Percentiles rank a stretch among this genome's conserved stretches.
phyloP scores from a whole-genome alignment of 1,140 invertebrate species.

The Drosophila pectinifera region DNA sequence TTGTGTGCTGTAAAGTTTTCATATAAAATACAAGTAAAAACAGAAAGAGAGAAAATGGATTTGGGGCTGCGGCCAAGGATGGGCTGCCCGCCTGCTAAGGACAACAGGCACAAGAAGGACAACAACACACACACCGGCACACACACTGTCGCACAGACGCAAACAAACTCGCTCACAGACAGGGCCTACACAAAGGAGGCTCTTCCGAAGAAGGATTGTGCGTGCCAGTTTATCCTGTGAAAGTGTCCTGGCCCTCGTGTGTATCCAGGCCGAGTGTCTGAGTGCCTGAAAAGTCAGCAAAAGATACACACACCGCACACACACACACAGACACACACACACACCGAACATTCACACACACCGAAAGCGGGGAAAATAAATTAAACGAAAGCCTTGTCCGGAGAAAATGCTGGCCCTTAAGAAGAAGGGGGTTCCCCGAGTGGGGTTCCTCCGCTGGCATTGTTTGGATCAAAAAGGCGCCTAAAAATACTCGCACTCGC shows the following conservation, averaged over 20 bases:
- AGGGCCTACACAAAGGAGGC: conserved; percentile 77
- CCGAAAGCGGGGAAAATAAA: conserved; percentile 53
- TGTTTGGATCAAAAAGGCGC: conserved; percentile 68
- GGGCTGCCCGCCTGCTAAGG: conserved; percentile 43
- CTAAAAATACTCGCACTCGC: conserved; percentile 78
- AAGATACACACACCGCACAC: conserved; percentile 68
- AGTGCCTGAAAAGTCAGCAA: conserved; percentile 75
- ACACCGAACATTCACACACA: background rate
- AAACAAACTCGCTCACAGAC: conserved; percentile 30
- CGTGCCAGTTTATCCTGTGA: conserved; percentile 66
- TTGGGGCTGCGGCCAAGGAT: conserved; percentile 53
- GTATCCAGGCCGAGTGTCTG: conserved; percentile 43
- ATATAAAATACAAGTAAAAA: conserved; percentile 84
- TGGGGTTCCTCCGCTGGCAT: conserved; percentile 6
- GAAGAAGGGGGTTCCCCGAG: conserved; percentile 27
- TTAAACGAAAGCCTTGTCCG: conserved; percentile 71
- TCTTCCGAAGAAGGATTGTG: conserved; percentile 77
- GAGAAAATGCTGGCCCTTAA: conserved; percentile 50
- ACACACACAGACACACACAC: conserved; percentile 47
- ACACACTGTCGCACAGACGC: conserved; percentile 20
- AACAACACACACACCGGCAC: conserved; percentile 40
- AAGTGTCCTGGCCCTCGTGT: conserved; percentile 51
- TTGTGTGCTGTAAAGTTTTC: conserved; percentile 79
- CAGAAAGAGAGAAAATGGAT: conserved; percentile 65
- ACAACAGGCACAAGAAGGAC: conserved; percentile 76